A percentile compares a stretch with the other conserved stretches of the same genome.
Evolutionary conservation across 2,797 vertebrate species (phyloP).

Genomic region (Enteromius mattozi): DNA sequence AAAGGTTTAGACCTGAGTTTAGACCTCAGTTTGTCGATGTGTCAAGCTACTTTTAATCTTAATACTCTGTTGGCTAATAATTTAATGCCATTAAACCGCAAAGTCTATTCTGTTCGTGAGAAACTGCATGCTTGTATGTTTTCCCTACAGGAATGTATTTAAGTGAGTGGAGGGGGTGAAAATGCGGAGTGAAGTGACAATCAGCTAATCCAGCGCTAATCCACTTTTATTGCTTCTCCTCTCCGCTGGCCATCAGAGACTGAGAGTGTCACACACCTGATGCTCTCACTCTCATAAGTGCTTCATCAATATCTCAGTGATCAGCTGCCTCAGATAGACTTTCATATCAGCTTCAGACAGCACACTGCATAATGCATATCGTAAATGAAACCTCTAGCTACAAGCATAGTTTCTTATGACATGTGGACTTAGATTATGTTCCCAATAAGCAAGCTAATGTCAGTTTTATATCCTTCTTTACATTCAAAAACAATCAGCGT

Average conservation of each 20-base stretch:
- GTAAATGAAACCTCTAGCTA: neutral
- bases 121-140: constrained; percentile 9
- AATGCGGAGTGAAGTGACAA: constrained; percentile 47
- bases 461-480: neutral
- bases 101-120: neutral
- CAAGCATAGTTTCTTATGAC: neutral
- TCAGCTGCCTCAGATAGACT: constrained; percentile 15
- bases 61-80: neutral
- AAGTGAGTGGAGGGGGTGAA: constrained; percentile 41
- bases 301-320: constrained; percentile 25
- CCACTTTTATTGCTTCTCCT: constrained; percentile 63
- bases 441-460: neutral
- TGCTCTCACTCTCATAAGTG: constrained; percentile 11
- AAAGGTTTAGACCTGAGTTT: neutral
- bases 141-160: constrained; percentile 45
- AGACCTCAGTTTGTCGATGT: neutral
- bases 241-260: constrained; percentile 42
- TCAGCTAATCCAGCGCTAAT: constrained; percentile 69
- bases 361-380: neutral
- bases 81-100: neutral
- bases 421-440: neutral
- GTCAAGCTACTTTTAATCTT: neutral
- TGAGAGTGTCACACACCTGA: constrained; percentile 33
- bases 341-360: neutral
- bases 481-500: neutral